Base-by-base conservation (phyloP, 2,797 vertebrate species). In the Melopsittacus undulatus region DNA sequence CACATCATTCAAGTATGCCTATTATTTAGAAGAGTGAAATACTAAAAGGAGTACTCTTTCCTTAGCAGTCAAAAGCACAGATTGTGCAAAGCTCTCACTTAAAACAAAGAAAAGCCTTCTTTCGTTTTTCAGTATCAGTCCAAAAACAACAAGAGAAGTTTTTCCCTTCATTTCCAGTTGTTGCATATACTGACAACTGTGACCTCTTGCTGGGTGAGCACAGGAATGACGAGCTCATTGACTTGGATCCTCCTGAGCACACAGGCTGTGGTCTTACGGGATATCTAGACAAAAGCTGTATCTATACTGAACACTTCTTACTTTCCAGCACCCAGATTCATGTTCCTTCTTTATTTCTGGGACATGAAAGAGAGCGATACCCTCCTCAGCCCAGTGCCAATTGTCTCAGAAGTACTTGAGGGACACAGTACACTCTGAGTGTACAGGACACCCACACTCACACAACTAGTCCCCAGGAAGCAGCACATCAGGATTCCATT, bases 391-490 rank as follows among this genome's bases (percentile, higher is more conserved):
- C 68, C 48, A 27, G 5, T 1, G 19, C 16, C 3, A 0, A 36
- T 18, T 0, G 0, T 7, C 30, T 51, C 62, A 56, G 43, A 43
- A 83, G 23, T 23, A 46, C 48, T 38, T 13, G 4, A 9, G 49
- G 40, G 36, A 77, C 36, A 32, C 3, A 17, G 34, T 54, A 16
- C 43, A 2, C 67, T 63, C 64, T 19, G 15, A 83, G 38, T 30
- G 22, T 0, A 11, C 0, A 0, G 23, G 45, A 61, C 48, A 70
- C 9, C 45, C 72, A 32, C 1, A 0, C 21, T 57, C 69, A 64
- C 15, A n/a, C 4, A 75, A 10, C n/a, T 24, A 22, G 15, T 52
- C 21, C 49, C 57, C 1, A 3, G 12, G 45, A 92, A 2, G 43
- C 83, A 93, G 76, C 40, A 61, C 48, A 40, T 57, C 22, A 8